Base-by-base conservation (phyloP, 1,140 invertebrate species). In the Drosophila sechellia region DNA sequence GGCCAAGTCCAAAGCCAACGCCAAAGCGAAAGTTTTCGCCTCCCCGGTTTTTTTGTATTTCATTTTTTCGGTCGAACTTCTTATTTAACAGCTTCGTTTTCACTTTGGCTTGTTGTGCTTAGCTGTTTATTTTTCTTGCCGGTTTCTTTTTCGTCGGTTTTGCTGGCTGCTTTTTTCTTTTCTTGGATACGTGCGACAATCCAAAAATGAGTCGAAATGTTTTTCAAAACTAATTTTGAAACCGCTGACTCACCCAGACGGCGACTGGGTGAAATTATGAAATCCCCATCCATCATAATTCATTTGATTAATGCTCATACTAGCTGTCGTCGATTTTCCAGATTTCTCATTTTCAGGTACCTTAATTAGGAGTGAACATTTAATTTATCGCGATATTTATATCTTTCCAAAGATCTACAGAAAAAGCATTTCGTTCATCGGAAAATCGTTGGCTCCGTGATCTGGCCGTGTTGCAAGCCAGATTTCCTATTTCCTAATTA, bases 21-120 rank as follows among this genome's bases (percentile, higher is more conserved):
- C n/a, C 79, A 75, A 79, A 83, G 80, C 80, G 80, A 83, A 83
- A 83, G 80, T 84, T 84, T 79, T 68, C 69, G 58, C 73, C 64
- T 73, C 53, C 31, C 37, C 53, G 25, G 13, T 54, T 64, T 72
- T 63, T 65, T 60, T 13, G 31, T 31, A 31, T 31, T 31, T 31
- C 31, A 31, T 77, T 50, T 45, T 37, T 31, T 59, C 60, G 22
- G 58, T 39, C 49, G 61, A 59, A 72, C 80, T 84, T 84, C 80
- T 84, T 84, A 84, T 84, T 84, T 77, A 84, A 84, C 80, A 66
- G 65, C 76, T 84, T 75, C 49, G 45, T 66, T 75, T 63, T 75
- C 52, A 57, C 53, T 75, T 56, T 68, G 60, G 22, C 45, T 64
- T 50, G 45, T 64, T 66, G 59, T 66, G 64, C 64, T 66, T 66